Base-by-base conservation (phyloP, 64 coral and sea anemone genomes). In the Porites australiensis region DNA sequence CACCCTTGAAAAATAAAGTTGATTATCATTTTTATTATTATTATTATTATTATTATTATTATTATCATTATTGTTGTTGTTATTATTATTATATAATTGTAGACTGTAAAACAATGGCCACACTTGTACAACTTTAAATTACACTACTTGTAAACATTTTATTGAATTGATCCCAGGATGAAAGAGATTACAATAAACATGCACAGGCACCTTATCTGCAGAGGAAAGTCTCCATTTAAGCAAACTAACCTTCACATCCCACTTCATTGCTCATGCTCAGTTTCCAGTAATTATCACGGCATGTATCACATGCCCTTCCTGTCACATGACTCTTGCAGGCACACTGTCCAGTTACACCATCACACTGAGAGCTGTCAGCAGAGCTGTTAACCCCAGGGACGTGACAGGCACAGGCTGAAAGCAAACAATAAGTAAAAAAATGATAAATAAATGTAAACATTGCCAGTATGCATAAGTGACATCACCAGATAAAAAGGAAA, bases 231-330 rank as follows among this genome's bases (percentile, higher is more conserved):
- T 64, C 48, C 13, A 63, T 4, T 37, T 37, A 37, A 37, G 27
- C 27, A 46, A 16, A 67, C 58, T 9, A 58, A 99, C 98, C 94
- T 96, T 99, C 79, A 94, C 98, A 99, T 59, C 98, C 98, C 3
- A 58, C 60, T 5, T 89, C 64, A 15, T 92, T 91, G 7, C 70
- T 68, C 50, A 72, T 75, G 8, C 50, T 96, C 52, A 99, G 77
- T 44, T 99, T 99, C 98, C 98, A 99, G 57, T 78, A 86, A 2
- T 73, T 84, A 77, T 91, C 74, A 27, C 84, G 90, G 22, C 98
- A 99, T 3, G 50, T 80, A 37, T 87, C 79, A 68, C 98, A 99
- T 2, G 91, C 79, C 85, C 83, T 80, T 75, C 98, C 98, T 70
- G 72, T 82, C n/a, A 96, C 98, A 66, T 82, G 90, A 71, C 1